Conservation (phyloP, 2,888 invertebrate species). For the Stenotaenia linearis region DNA sequence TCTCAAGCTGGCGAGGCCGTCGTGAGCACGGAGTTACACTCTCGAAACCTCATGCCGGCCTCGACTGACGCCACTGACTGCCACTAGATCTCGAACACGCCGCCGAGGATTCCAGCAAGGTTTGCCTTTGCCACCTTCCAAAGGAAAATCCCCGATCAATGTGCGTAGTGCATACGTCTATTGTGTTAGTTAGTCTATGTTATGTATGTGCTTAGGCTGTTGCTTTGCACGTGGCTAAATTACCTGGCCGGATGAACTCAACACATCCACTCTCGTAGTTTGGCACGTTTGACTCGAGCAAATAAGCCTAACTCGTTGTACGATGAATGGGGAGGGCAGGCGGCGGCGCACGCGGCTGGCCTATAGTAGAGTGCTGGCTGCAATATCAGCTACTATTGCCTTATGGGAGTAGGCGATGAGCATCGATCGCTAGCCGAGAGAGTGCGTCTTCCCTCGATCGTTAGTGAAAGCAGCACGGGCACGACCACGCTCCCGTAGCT, state of each 20-base stretch:
- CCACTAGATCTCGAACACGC: background rate
- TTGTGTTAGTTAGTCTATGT: background rate
- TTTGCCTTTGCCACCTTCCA: background rate
- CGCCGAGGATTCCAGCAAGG: background rate
- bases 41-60: constrained; percentile 4
- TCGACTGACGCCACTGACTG: constrained; percentile 1
- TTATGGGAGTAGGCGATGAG: constrained; percentile 5
- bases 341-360: constrained; percentile 9
- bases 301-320: background rate
- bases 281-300: background rate
- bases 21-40: background rate
- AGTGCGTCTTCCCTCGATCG: constrained; percentile 9
- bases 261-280: constrained; percentile 3
- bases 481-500: background rate
- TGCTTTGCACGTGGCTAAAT: background rate
- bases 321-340: constrained; percentile 9
- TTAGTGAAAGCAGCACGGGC: background rate
- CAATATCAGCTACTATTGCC: background rate
- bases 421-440: constrained; percentile 9
- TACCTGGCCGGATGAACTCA: constrained; percentile 4
- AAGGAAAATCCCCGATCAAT: background rate
- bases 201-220: background rate
- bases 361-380: constrained; percentile 9
- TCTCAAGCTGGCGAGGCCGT: background rate
- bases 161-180: background rate